These are phyloP conservation scores for Lagria hirta DNA, from an alignment of 2,888 invertebrate species.

Conservation along the genomic window DNA sequence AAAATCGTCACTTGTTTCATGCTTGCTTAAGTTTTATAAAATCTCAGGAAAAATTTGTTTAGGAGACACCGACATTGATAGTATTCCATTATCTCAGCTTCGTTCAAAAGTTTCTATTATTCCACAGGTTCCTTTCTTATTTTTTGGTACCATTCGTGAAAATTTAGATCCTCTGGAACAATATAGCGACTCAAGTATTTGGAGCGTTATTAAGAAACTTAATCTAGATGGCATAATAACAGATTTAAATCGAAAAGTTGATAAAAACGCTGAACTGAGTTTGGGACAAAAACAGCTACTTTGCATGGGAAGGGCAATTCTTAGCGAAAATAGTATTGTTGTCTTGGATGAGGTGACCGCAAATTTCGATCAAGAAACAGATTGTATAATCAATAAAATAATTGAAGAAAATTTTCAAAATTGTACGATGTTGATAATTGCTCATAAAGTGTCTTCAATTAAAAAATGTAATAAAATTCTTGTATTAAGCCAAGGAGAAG, in stretches of 20 bases:
- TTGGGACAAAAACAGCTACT: slow-evolving; percentile 64
- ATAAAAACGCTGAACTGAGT: slow-evolving; percentile 58
- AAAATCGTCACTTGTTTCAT: slow-evolving; percentile 72
- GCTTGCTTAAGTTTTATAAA: slow-evolving; percentile 76
- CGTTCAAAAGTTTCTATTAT: slow-evolving; percentile 77
- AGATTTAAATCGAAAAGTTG: slow-evolving; percentile 67
- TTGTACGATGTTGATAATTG: slow-evolving; percentile 81
- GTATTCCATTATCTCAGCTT: slow-evolving; percentile 69
- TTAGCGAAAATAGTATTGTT: slow-evolving; percentile 50
- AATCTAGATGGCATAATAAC: slow-evolving; percentile 69
- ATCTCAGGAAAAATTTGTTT: slow-evolving; percentile 75
- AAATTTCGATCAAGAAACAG: slow-evolving; percentile 77
- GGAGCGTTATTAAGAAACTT: slow-evolving; percentile 80
- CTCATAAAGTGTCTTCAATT: slow-evolving; percentile 79
- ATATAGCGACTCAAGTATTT: slow-evolving; percentile 73
- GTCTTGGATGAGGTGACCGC: slow-evolving; percentile 73
- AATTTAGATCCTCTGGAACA: slow-evolving; percentile 85
- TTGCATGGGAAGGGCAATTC: slow-evolving; percentile 65
- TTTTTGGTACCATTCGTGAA: slow-evolving; percentile 80
- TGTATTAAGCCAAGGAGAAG: slow-evolving; percentile 75
- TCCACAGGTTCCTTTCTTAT: slow-evolving; percentile 80
- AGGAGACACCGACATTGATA: slow-evolving; percentile 70
- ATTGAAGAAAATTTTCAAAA: slow-evolving; percentile 71
- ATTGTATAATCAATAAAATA: slow-evolving; percentile 72
- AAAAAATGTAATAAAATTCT: slow-evolving; percentile 82